phyloP scores from a whole-genome alignment of 2,888 invertebrate species.

The Desoria tigrina region DNA sequence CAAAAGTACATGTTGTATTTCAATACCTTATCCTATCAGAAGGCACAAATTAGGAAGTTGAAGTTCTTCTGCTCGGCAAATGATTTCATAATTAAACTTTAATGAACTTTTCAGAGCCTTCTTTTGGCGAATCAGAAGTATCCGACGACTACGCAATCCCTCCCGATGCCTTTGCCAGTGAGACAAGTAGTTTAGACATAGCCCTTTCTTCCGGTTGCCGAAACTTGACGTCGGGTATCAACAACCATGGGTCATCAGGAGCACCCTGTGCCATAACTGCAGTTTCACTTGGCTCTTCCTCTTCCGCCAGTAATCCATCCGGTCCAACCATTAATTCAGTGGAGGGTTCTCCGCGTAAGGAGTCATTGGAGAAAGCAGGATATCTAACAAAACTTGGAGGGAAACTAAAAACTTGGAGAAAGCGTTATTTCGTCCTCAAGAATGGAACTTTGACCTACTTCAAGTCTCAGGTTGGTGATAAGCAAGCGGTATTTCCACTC shows the following conservation, averaged over 20 bases:
- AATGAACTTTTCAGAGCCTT: conserved; percentile 60
- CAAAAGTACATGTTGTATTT: no score
- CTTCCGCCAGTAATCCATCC: conserved; percentile 55
- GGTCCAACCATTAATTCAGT: conserved; percentile 48
- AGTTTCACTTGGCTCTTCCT: conserved; percentile 52
- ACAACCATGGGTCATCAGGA: conserved; percentile 27
- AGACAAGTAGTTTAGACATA: conserved; percentile 66
- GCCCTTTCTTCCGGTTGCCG: conserved; percentile 53
- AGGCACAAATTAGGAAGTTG: no score
- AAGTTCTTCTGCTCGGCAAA: no score
- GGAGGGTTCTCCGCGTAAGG: conserved; percentile 64
- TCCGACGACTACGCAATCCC: conserved; percentile 96
- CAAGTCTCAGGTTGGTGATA: conserved; percentile 74
- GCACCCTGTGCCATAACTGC: conserved; percentile 38
- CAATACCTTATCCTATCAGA: no score
- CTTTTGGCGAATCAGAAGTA: conserved; percentile 82
- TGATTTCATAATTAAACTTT: no score
- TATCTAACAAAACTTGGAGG: conserved; percentile 89
- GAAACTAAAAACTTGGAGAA: conserved; percentile 93
- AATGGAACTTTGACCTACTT: conserved; percentile 91
- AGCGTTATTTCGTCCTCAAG: conserved; percentile 92
- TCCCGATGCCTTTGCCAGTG: conserved; percentile 85
- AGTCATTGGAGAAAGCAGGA: conserved; percentile 84
- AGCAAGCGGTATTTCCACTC: not conserved
- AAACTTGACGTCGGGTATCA: conserved; percentile 33